Evolutionary conservation across 2,888 invertebrate genomes (phyloP).

Genomic region (Chydorus sphaericus): DNA sequence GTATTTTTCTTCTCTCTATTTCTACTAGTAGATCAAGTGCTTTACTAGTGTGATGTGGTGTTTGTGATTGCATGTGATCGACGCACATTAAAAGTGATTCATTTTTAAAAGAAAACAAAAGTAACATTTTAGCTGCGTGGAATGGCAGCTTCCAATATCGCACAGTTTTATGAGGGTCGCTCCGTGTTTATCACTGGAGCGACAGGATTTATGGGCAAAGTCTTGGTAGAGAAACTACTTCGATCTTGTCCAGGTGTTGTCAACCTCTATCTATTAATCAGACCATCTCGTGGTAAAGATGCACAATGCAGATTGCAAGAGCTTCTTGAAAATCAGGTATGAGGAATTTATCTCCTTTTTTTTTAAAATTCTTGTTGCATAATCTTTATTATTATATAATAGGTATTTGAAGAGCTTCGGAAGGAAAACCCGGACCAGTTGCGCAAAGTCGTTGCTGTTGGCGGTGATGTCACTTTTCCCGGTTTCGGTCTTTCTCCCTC

Average conservation of each 20-base stretch:
- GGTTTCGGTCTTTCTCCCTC: conserved; percentile 63
- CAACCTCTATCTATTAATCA: conserved; percentile 61
- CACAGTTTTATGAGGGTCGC: conserved; percentile 29
- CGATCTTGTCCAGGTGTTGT: conserved; percentile 53
- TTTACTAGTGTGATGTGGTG: too few species aligned
- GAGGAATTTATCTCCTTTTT: conserved; percentile 26
- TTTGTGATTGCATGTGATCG: too few species aligned
- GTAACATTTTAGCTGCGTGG: background rate
- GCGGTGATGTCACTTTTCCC: conserved; percentile 70
- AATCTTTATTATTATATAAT: background rate
- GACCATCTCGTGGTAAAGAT: conserved; percentile 72
- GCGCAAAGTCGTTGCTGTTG: conserved; percentile 51
- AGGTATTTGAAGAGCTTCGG: conserved; percentile 64
- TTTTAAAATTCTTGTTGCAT: background rate
- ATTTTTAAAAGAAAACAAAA: background rate
- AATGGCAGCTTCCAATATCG: conserved; percentile 27
- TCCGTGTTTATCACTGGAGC: conserved; percentile 82
- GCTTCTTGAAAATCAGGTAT: conserved; percentile 65
- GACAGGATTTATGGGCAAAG: conserved; percentile 83
- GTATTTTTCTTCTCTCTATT: background rate
- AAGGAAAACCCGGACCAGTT: conserved; percentile 46
- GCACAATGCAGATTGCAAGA: conserved; percentile 59
- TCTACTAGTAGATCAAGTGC: background rate
- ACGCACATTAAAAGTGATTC: too few species aligned
- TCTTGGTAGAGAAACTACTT: conserved; percentile 76